Conservation (phyloP, 2,113 vertebrate genomes). For the Argyrosomus japonicus region DNA sequence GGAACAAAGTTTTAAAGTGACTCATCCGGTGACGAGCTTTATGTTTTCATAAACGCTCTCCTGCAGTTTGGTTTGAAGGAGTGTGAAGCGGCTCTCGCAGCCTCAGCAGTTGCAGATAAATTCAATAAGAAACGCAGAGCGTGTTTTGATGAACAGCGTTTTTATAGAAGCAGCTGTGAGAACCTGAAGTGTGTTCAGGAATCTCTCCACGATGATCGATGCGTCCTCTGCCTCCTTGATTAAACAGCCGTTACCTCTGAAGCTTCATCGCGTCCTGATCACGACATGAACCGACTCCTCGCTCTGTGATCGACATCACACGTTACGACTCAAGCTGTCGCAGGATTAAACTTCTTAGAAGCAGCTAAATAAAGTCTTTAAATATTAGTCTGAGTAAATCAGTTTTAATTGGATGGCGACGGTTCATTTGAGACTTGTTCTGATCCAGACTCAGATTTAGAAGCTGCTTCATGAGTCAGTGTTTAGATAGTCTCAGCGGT, state of each 20-base stretch:
- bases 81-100: not conserved
- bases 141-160: conserved; percentile 1
- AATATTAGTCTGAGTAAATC: conserved; percentile 29
- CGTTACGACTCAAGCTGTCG: conserved; percentile 43
- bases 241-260: conserved; percentile 17
- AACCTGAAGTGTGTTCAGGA: not conserved
- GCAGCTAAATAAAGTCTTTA: conserved; percentile 43
- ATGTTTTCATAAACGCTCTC: not conserved
- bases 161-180: not conserved
- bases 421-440: conserved; percentile 14
- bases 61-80: not conserved
- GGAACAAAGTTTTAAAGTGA: no score
- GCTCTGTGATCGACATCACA: conserved; percentile 10
- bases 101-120: not conserved
- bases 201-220: not conserved
- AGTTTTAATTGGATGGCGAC: conserved; percentile 26
- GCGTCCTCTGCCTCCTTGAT: conserved; percentile 10
- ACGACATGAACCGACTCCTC: conserved; percentile 24
- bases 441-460: no score
- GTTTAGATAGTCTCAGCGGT: no score
- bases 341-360: conserved; percentile 36
- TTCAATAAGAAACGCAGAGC: conserved; percentile 4
- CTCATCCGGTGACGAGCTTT: not conserved
- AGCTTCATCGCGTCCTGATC: not conserved
- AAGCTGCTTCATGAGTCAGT: no score